These are phyloP conservation scores for Trypoxylon attenuatum DNA, from an alignment of 2,888 invertebrate species.

Conservation along the genomic window DNA sequence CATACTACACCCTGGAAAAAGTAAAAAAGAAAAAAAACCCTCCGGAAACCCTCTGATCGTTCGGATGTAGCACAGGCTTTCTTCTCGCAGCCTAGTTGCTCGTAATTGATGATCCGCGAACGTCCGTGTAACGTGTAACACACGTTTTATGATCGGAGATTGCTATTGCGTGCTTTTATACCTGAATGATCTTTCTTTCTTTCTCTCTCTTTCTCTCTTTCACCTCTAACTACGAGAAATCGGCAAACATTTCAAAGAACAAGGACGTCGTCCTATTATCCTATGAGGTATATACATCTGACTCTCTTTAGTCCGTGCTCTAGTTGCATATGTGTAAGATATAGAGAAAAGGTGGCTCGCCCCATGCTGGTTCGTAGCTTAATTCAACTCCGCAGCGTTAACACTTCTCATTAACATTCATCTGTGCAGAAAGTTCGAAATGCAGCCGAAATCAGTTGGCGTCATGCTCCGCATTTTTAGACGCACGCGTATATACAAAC, in stretches of 20 bases:
- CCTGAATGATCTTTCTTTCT: too few relatives aligned
- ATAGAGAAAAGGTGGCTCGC: slow-evolving; percentile 21
- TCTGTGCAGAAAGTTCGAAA: slow-evolving; percentile 13
- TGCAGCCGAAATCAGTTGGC: slow-evolving; percentile 8
- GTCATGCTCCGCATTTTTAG: slow-evolving; percentile 8
- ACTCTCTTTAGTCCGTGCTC: slow-evolving; percentile 26
- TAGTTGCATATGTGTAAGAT: slow-evolving; percentile 22
- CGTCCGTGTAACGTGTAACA: too few relatives aligned
- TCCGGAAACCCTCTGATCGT: slow-evolving; percentile 2
- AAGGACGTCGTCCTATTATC: slow-evolving; percentile 1
- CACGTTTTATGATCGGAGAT: slow-evolving; percentile 4
- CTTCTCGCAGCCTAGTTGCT: neutral
- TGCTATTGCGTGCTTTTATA: neutral
- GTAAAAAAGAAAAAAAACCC: too few relatives aligned
- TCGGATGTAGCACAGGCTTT: slow-evolving; percentile 10
- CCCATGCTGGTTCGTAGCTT: slow-evolving; percentile 17
- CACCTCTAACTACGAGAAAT: slow-evolving; percentile 7
- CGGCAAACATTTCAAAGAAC: slow-evolving; percentile 14
- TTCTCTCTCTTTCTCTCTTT: too few relatives aligned
- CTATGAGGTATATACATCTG: slow-evolving; percentile 31
- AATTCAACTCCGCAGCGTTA: slow-evolving; percentile 12
- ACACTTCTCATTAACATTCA: slow-evolving; percentile 7
- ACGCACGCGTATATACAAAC: slow-evolving; percentile 3
- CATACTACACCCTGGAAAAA: slow-evolving; percentile 23
- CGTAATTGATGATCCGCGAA: neutral